Evolutionary conservation across 2,888 invertebrate genomes (phyloP), one percentile per base, ranked within the genome.

Genomic region (Polydrusus tereticollis): DNA sequence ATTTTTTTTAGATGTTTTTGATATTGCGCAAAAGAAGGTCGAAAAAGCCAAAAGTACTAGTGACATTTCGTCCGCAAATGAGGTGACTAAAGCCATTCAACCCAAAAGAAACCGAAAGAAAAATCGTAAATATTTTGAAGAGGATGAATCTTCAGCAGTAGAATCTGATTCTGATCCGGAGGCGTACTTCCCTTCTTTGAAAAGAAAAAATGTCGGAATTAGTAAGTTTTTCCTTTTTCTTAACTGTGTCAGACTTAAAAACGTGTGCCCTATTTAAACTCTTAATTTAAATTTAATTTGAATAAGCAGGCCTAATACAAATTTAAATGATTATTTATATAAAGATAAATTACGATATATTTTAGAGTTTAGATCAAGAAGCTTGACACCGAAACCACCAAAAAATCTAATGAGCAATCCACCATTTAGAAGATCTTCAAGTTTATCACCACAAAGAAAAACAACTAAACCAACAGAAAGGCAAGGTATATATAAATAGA

Each of bases 11-110:
- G 55, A 55, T 16, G 55, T 26, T 5, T 10, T 55, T 18, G 21
- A 26, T 16, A 18, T 55, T 55, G 55, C 55, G 1, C 55, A 55
- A 33, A 26, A 16, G 14, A 55, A 55, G 33, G 55, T 21, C n/a
- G 16, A 55, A 26, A 55, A 26, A 26, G 55, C 55, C 16, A 26
- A 29, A 55, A 26, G 2, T 16, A 55, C 55, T 1, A 55, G 55
- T 26, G 55, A 55, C 16, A 41, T 41, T 41, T 41, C 41, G 7
- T 41, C 41, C 16, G n/a, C 41, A 41, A 38, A 38, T 38, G 38
- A n/a, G 38, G n/a, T 38, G 16, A 41, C n/a, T 14, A 41, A 41
- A 16, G 41, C 1, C 1, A 3, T 41, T 41, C 41, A 41, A 7
- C 1, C n/a, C 16, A 41, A 41, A 41, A 41, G 41, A 41, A 16